phyloP scores from a whole-genome alignment of 2,888 invertebrate genomes.

The Agrochola macilenta region DNA sequence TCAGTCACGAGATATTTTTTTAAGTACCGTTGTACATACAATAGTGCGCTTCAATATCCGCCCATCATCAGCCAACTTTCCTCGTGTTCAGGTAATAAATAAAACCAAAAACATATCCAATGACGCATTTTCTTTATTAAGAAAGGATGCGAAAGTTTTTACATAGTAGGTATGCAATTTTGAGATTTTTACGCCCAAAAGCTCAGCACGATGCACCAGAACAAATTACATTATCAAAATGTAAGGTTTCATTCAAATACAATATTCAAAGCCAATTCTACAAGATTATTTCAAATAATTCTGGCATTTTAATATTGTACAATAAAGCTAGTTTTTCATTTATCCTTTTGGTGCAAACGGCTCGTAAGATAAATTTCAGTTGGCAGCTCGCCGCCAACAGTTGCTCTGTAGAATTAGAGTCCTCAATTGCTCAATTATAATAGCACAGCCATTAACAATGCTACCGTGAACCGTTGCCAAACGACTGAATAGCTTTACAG shows the following conservation, averaged over 20 bases:
- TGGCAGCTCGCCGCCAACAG: conserved; percentile 68
- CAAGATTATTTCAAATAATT: conserved; percentile 44
- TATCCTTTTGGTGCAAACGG: conserved; percentile 71
- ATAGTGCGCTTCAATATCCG: background rate
- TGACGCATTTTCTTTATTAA: conserved; percentile 85
- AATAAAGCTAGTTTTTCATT: conserved; percentile 51
- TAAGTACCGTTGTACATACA: too few species aligned
- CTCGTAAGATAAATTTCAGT: conserved; percentile 66
- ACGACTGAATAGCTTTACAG: conserved; percentile 69
- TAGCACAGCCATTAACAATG: conserved; percentile 86
- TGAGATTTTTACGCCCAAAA: conserved; percentile 77
- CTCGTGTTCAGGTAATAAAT: conserved; percentile 32
- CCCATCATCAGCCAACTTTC: background rate
- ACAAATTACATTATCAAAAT: conserved; percentile 45
- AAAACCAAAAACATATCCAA: conserved; percentile 64
- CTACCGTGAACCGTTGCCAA: conserved; percentile 79
- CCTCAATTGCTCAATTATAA: conserved; percentile 73
- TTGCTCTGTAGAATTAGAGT: conserved; percentile 62
- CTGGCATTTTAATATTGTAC: conserved; percentile 42
- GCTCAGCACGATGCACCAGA: conserved; percentile 75
- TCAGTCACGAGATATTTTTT: too few species aligned
- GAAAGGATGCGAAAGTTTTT: conserved; percentile 81
- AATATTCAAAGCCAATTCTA: conserved; percentile 60
- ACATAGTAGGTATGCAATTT: conserved; percentile 80
- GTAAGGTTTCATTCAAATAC: conserved; percentile 43